Base-by-base conservation (phyloP, 2,888 invertebrate species). In the Oligia fasciuncula region DNA sequence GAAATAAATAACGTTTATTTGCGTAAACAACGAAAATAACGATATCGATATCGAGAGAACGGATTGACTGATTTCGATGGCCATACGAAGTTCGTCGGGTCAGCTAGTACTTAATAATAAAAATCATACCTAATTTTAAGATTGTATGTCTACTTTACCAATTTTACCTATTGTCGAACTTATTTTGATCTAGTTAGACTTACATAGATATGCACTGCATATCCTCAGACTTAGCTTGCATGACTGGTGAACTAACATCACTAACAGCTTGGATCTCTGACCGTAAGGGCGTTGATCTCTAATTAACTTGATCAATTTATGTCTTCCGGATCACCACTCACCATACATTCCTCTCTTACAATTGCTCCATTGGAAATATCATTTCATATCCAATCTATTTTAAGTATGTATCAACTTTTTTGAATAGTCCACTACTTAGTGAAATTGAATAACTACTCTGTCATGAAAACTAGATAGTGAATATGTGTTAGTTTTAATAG, bases 201-300 rank as follows among this genome's bases (percentile, higher is more conserved):
- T n/a, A n/a, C n/a, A n/a, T n/a, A n/a, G n/a, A n/a, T n/a, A n/a
- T n/a, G n/a, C n/a, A n/a, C n/a, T n/a, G n/a, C n/a, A n/a, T n/a
- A n/a, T n/a, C n/a, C n/a, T n/a, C n/a, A n/a, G n/a, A n/a, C n/a
- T n/a, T n/a, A n/a, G n/a, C n/a, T n/a, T n/a, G n/a, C n/a, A n/a
- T n/a, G 35, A 73, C 35, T 62, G 13, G 73, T 49, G 51, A 29
- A 68, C 63, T 49, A 54, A 69, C 0, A 65, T n/a, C 49, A n/a
- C 4, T 65, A 13, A 49, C 17, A 63, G 29, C 62, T 63, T 17
- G 8, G 71, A 82, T 74, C 84, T 78, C 29, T 85, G 84, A 76
- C 84, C 84, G 65, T 8, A 23, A 73, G 86, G 73, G 71, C 86
- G 85, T 86, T 86, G 84, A 86, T 80, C 86, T 80, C 84, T 74